phyloP scores from a whole-genome alignment of 1,140 invertebrate species.

The Atta texana region DNA sequence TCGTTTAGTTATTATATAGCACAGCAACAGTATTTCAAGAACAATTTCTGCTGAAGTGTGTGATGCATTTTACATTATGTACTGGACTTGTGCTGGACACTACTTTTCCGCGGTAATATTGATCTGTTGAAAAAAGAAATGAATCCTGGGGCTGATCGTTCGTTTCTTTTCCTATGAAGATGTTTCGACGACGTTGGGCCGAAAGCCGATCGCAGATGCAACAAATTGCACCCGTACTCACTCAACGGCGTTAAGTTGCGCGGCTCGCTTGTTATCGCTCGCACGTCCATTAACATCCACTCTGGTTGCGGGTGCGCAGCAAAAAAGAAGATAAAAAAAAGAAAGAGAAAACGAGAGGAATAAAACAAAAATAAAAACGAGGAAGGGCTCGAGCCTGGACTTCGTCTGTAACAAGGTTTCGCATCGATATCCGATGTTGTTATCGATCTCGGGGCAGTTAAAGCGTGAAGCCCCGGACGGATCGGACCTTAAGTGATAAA shows the following conservation, averaged over 20 bases:
- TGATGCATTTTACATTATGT: background rate
- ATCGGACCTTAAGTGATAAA: constrained; percentile 71
- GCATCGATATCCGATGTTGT: constrained; percentile 68
- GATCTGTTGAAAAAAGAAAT: constrained; percentile 3
- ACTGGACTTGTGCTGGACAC: background rate
- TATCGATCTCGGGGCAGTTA: constrained; percentile 64
- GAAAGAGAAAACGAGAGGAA: background rate
- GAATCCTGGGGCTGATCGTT: constrained; percentile 7
- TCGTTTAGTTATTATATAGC: background rate
- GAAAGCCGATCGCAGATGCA: constrained; percentile 60
- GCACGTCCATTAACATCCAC: constrained; percentile 61
- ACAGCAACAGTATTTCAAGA: background rate
- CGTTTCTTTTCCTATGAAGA: constrained; percentile 55
- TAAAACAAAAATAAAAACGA: constrained; percentile 7
- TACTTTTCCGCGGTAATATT: constrained; percentile 10
- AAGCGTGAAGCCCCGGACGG: constrained; percentile 69
- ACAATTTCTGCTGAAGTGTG: background rate
- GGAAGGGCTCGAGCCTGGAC: constrained; percentile 7
- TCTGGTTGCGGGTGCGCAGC: constrained; percentile 52
- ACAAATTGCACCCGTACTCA: constrained; percentile 53
- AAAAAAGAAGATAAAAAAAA: background rate
- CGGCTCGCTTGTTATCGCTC: constrained; percentile 62
- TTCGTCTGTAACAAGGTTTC: constrained; percentile 65
- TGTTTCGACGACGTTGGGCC: constrained; percentile 35
- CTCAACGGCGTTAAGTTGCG: constrained; percentile 59